Evolutionary conservation across 2,888 invertebrate genomes (phyloP).

Genomic region (Leistus spinibarbis): DNA sequence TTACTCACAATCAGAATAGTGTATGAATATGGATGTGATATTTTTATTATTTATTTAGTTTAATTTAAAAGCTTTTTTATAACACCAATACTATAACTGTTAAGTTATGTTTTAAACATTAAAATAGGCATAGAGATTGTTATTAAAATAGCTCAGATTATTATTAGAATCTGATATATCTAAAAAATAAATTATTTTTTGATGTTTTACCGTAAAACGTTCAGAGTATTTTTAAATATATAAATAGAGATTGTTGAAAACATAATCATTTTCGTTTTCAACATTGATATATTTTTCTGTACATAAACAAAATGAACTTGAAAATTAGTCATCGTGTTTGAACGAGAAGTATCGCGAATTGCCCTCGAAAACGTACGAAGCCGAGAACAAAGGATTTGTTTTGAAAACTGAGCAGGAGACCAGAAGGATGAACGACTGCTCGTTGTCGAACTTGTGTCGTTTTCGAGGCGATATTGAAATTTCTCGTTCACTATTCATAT

Average conservation of each 20-base stretch:
- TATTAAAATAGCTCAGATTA: background rate
- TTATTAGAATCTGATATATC: background rate
- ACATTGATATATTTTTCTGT: too few relatives aligned
- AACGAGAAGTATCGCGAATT: too few relatives aligned
- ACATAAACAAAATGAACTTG: too few relatives aligned
- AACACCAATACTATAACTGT: background rate
- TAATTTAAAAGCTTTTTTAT: background rate
- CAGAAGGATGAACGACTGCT: too few relatives aligned
- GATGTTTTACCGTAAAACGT: background rate
- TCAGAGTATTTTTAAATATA: background rate
- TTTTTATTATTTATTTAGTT: background rate
- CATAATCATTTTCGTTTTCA: too few relatives aligned
- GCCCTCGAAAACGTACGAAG: too few relatives aligned
- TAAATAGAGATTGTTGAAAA: background rate
- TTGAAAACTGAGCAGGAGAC: too few relatives aligned
- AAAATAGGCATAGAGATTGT: background rate
- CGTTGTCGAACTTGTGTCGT: too few relatives aligned
- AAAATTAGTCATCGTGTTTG: too few relatives aligned
- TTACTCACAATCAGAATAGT: too few relatives aligned
- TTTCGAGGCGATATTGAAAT: too few relatives aligned
- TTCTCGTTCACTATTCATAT: background rate
- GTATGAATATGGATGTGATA: constrained; percentile 4
- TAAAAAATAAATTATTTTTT: background rate
- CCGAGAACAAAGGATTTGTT: too few relatives aligned
- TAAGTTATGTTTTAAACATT: background rate